Conservation (phyloP, 2,797 vertebrate species). For the Phataginus tetradactyla region DNA sequence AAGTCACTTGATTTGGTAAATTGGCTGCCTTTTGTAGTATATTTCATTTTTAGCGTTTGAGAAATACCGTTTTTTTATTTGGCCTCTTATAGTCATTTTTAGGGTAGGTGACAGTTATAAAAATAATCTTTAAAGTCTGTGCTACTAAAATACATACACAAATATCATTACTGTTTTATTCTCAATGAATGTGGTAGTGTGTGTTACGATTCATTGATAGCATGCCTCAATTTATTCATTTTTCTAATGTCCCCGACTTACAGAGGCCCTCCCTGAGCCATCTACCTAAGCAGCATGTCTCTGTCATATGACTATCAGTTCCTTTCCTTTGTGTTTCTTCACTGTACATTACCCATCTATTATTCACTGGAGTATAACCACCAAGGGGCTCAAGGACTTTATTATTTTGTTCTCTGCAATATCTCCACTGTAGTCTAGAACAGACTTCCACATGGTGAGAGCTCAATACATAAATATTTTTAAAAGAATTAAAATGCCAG, state of each 20-base stretch:
- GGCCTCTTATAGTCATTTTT: conserved; percentile 9
- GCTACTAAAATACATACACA: neutral
- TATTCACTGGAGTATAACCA: neutral
- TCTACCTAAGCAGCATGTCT: neutral
- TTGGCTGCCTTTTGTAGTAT: neutral
- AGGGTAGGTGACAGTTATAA: neutral
- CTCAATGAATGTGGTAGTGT: neutral
- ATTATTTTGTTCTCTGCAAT: neutral
- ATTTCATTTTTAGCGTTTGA: conserved; percentile 22
- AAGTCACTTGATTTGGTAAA: neutral
- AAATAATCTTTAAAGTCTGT: conserved; percentile 26
- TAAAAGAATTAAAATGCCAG: neutral
- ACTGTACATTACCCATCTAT: neutral
- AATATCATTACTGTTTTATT: neutral
- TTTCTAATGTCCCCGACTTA: neutral
- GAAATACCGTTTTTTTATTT: neutral
- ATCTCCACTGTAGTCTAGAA: neutral
- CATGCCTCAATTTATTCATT: neutral
- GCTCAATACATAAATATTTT: neutral
- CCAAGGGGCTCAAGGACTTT: neutral
- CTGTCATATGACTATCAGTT: neutral
- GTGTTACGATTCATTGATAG: neutral
- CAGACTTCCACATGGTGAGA: neutral
- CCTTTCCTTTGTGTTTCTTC: neutral
- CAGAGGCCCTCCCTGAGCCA: neutral